Base-by-base conservation (phyloP, 2,797 vertebrate genomes). In the Bradypus variegatus region DNA sequence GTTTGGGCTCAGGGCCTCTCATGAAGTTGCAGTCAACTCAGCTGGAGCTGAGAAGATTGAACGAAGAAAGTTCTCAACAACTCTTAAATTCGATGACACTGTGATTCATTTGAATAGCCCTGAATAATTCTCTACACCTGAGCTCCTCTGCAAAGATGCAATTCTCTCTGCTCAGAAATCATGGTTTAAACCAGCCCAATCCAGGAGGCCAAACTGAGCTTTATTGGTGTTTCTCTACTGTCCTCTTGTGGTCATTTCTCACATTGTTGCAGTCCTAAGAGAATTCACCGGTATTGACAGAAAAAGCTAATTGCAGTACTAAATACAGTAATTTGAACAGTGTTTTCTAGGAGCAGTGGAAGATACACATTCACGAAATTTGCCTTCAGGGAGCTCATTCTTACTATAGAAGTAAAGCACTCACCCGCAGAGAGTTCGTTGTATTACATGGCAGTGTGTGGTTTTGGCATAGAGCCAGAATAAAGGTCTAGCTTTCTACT, bases 231-330 rank as follows among this genome's bases (percentile, higher is more conserved):
- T 86, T 75, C 86, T 87, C 45, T 82, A 60, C 83, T 91, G 76
- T 0, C 94, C 92, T 93, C 95, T 79, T 33, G 86, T 95, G 95
- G 93, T 48, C 79, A 41, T 25, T 25, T 19, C 27, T 82, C 50
- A 60, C 14, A 90, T n/a, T 65, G 76, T 65, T 72, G 27, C 45
- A 25, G 36, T 36, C 89, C 62, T 36, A 81, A 72, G 45, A 58
- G 41, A 45, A 69, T 45, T 25, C 48, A 1, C 16, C 25, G 15
- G 31, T n/a, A 31, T 65, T 89, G 58, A 41, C 3, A 78, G 70
- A 25, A 50, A 91, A 89, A 45, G 11, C 3, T 12, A 76, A 60
- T 12, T n/a, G 27, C 23, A 7, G 10, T 9, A 23, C 29, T 27
- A 18, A 72, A 6, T 3, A 21, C 27, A 29, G 64, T 23, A 27